Evolutionary conservation across 92 coral and sea anemone species (phyloP), one percentile per base, ranked within the genome.

Genomic region (Porites rus): DNA sequence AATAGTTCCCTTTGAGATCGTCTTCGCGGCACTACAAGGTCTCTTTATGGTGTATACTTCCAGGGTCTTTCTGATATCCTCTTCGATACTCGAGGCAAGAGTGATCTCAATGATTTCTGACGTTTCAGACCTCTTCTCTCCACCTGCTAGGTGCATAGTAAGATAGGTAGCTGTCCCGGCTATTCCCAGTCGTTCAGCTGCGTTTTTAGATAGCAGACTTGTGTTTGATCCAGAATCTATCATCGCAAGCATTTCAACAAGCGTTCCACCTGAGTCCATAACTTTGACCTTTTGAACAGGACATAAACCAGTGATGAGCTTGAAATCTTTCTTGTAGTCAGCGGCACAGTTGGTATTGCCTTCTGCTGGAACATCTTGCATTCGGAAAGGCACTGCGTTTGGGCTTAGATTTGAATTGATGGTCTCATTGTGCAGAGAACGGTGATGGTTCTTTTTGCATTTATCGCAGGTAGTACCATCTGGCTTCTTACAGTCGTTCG

Each of bases 131-230:
- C 77, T 91, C 83, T 89, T 81, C 71, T 67, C 58, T 64, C 94
- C 93, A 54, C 94, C 91, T 20, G 31, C 72, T 6, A 94, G 65
- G 70, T 85, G 91, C 97, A 89, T 94, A 21, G 96, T 91, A 11
- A 88, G 79, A 31, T 88, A 77, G 0, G 89, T 93, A 76, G 81
- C 61, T 16, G 86, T 65, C 38, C 93, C 86, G 31, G 83, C 85
- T 62, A 91, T 28, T 59, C 24, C 88, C 80, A 56, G 80, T 20
- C 25, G 80, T 60, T 85, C 69, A 51, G 77, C 81, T 8, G 86
- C 81, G 25, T 59, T 46, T 66, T 87, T 87, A 25, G 81, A 72
- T 1, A 87, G 86, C 56, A 61, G 90, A 71, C 80, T 80, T 14
- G 75, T 72, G 71, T 87, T 87, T 5, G 86, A 87, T 74, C 84